A percentile compares a stretch with the other conserved stretches of the same genome.
Conservation (phyloP, 2,888 invertebrate genomes). For the Agelastica alni region DNA sequence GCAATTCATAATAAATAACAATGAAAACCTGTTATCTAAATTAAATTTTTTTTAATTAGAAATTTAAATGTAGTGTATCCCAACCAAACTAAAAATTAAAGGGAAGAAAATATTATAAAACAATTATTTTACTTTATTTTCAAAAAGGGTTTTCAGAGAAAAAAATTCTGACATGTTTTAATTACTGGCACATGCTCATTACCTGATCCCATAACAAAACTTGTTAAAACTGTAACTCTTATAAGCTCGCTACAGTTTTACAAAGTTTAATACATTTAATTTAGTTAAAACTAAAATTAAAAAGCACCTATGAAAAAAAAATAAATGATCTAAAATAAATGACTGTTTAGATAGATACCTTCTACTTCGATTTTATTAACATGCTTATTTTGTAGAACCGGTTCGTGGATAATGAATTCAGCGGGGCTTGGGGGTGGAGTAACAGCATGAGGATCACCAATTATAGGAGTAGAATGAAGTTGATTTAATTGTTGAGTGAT, state of each 20-base stretch:
- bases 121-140: too few relatives aligned
- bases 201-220: too few relatives aligned
- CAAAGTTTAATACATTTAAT: slow-evolving; percentile 9
- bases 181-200: too few relatives aligned
- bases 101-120: too few relatives aligned
- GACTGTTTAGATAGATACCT: not conserved
- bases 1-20: too few relatives aligned
- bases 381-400: slow-evolving; percentile 31
- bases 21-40: too few relatives aligned
- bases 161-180: too few relatives aligned
- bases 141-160: too few relatives aligned
- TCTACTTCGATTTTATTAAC: slow-evolving; percentile 29
- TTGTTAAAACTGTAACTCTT: slow-evolving; percentile 2
- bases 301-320: slow-evolving; percentile 13
- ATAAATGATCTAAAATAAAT: not conserved
- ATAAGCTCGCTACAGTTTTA: not conserved
- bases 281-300: slow-evolving; percentile 18
- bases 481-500: slow-evolving; percentile 51
- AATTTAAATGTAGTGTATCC: too few relatives aligned
- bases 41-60: too few relatives aligned
- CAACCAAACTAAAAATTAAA: too few relatives aligned
- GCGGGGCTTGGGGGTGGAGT: slow-evolving; percentile 56
- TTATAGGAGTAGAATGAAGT: slow-evolving; percentile 42
- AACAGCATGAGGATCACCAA: slow-evolving; percentile 41
- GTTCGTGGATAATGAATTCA: slow-evolving; percentile 45